phyloP scores from a whole-genome alignment of 1,140 invertebrate genomes.

The Lepidurus packardi region DNA sequence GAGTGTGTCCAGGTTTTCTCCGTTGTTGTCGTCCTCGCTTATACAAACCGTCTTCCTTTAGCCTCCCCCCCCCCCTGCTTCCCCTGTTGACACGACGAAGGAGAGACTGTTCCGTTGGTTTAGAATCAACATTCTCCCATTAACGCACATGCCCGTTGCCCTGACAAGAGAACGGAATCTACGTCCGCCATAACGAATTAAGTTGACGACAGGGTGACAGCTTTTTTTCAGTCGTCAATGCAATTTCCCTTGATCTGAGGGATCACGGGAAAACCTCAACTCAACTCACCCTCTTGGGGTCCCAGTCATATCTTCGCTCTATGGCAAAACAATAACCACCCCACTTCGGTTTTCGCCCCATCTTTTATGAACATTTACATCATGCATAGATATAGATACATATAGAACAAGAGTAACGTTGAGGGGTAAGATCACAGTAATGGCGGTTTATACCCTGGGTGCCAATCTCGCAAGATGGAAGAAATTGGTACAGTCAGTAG shows the following conservation, averaged over 20 bases:
- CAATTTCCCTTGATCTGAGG: background rate
- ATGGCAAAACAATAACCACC: background rate
- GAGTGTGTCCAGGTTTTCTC: no score
- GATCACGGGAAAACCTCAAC: no score
- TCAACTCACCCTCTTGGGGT: no score
- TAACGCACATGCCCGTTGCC: background rate
- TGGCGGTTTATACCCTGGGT: background rate
- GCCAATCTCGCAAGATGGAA: background rate
- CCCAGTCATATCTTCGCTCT: no score
- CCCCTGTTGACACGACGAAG: background rate
- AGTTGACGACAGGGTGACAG: slow-evolving; percentile 13
- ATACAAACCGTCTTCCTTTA: no score
- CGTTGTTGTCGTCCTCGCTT: no score
- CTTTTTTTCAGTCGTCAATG: background rate
- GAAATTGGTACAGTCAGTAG: background rate
- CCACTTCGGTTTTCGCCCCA: background rate
- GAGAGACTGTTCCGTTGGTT: background rate
- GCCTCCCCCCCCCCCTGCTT: no score
- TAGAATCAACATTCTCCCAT: no score
- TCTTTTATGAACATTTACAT: background rate
- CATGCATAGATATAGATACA: background rate
- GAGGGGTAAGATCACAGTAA: background rate
- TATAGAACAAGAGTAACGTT: background rate
- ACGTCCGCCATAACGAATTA: background rate
- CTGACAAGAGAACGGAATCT: background rate